Base-by-base conservation (phyloP, 53 echinoderm and acorn worm genomes). In the Paracentrotus lividus region DNA sequence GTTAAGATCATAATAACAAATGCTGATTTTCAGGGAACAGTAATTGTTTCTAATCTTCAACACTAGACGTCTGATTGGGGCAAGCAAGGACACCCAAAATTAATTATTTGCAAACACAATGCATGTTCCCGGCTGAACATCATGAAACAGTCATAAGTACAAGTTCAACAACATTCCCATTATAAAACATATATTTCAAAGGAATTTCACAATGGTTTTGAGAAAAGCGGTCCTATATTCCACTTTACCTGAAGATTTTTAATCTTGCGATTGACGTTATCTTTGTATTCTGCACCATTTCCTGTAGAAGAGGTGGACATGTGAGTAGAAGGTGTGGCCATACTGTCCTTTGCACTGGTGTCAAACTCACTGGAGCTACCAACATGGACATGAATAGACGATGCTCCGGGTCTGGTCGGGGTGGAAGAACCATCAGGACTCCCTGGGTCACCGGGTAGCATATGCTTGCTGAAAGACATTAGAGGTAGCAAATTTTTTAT, bases 361-460 rank as follows among this genome's bases (percentile, higher is more conserved):
- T 96, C 97, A 38, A 84, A 21, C 56, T 95, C 95, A 38, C 92
- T 95, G 45, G 96, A 95, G 56, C 93, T 95, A 53, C 68, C 90
- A 20, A 93, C 93, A 33, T 97, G 95, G 38, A 97, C 93, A 81
- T 97, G 96, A 64, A 96, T 69, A 45, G 96, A 95, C 21, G 94
- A 84, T 34, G 69, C 76, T 3, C 88, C 94, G 8, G 95, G 86
- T 68, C 85, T 93, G 81, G 93, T 93, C 0, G 96, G 96, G 5
- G 96, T 96, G 66, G 90, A 81, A 1, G 94, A 94, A 7, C 91
- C 91, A 32, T 61, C 59, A 3, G 96, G 95, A 58, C 93, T 93
- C 12, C 81, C 92, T 12, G 58, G 54, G 4, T 55, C 92, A 38
- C 20, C 21, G 5, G 23, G 56, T 3, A 92, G 78, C 18, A 78